phyloP scores from a whole-genome alignment of 1,140 invertebrate species.

The Gryllus bimaculatus region DNA sequence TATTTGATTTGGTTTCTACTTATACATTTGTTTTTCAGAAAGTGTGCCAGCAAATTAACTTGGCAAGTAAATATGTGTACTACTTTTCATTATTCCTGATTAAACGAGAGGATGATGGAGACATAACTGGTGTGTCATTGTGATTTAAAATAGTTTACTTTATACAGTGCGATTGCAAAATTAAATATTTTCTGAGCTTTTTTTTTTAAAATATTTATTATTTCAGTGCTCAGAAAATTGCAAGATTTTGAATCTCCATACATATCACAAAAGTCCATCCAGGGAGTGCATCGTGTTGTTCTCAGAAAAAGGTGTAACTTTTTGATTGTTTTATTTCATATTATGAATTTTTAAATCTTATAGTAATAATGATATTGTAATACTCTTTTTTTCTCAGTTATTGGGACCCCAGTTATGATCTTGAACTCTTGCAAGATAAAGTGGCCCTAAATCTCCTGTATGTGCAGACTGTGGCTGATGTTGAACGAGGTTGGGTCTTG shows the following conservation, averaged over 20 bases:
- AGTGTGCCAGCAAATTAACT: constrained; percentile 62
- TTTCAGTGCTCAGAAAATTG: constrained; percentile 67
- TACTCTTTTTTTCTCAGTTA: constrained; percentile 48
- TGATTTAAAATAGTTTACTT: constrained; percentile 8
- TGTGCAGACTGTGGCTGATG: constrained; percentile 74
- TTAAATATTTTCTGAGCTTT: background rate
- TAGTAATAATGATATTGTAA: too few species aligned
- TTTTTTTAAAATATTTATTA: constrained; percentile 22
- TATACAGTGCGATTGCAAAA: background rate
- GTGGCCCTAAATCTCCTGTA: constrained; percentile 80
- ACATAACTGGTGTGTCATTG: constrained; percentile 47
- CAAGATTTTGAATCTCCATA: constrained; percentile 95
- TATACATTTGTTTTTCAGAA: constrained; percentile 40
- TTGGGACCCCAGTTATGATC: constrained; percentile 79
- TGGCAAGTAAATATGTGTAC: constrained; percentile 63
- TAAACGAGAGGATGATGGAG: constrained; percentile 60
- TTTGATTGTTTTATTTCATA: background rate
- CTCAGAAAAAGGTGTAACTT: constrained; percentile 56
- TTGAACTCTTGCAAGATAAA: constrained; percentile 66
- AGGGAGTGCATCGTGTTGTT: constrained; percentile 54
- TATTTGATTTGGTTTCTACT: background rate
- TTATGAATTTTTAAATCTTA: background rate
- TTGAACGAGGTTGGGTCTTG: constrained; percentile 76
- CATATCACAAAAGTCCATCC: constrained; percentile 67
- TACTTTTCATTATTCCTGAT: constrained; percentile 87